Evolutionary conservation across 2,113 vertebrate species (phyloP), one percentile per base, ranked within the genome.

Genomic region (Gymnorhina tibicen): DNA sequence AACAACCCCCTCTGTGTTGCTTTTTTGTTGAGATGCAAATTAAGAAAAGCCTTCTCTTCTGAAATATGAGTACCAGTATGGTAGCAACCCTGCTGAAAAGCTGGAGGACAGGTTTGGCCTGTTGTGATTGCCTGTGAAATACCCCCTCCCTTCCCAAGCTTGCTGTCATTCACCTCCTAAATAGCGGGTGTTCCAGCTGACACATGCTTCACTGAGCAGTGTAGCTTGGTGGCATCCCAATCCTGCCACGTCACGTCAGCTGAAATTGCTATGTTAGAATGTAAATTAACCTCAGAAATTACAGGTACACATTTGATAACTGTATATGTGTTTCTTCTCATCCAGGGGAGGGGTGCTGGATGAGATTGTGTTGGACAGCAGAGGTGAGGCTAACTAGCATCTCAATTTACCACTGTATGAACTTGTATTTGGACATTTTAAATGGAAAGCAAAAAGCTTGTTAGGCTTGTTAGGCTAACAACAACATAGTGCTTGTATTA

Each of bases 231-330:
- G 80, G 60, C 88, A 85, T 83, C 83, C 78, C 56, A 32, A 15
- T 64, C 69, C 67, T 63, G 47, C 68, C 69, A 64, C 47, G 24
- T 92, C 56, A 70, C 19, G 33, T 88, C 90, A 91, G 46, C 41
- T 74, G 58, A 85, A 96, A 96, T 95, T 94, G 87, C 75, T 86
- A n/a, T 1, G 5, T 52, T 74, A 37, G 72, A 84, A 95, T 75
- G 60, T 8, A 93, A 91, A 96, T 94, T 92, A 93, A 66, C 53
- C 39, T 41, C 50, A 86, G 82, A 77, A 85, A 96, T 84, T 68
- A 49, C 28, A 75, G 37, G 6, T 63, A 46, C 16, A 17, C 6
- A 3, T 81, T 89, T 81, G 37, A 75, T 72, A 56, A 44, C 33
- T 47, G 10, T 9, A 7, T 46, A n/a, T 21, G 13, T 0, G 1